Conservation (phyloP, 1,140 invertebrate species). For the Aricia agestis region DNA sequence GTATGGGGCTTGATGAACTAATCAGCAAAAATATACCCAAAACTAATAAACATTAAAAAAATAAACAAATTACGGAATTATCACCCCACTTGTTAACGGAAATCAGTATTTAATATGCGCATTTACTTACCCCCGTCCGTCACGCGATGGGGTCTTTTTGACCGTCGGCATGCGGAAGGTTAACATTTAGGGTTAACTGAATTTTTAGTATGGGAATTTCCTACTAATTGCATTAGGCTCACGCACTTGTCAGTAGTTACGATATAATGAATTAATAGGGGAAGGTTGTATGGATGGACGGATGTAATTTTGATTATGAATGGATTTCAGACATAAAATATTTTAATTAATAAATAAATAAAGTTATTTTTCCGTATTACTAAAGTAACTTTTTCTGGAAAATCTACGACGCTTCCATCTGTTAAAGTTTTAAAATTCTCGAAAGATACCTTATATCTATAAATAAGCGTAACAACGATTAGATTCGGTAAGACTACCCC, state of each 20-base stretch:
- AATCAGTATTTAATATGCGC: conserved; percentile 25
- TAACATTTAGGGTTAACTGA: conserved; percentile 14
- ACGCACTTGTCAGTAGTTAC: background rate
- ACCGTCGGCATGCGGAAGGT: conserved; percentile 21
- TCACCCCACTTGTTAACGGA: conserved; percentile 24
- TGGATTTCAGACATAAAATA: too few relatives aligned
- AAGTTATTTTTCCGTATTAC: too few relatives aligned
- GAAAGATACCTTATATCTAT: too few relatives aligned
- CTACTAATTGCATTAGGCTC: conserved; percentile 7
- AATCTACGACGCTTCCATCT: too few relatives aligned
- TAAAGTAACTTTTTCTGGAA: too few relatives aligned
- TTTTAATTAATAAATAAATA: too few relatives aligned
- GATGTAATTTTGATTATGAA: too few relatives aligned
- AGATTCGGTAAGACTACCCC: too few relatives aligned
- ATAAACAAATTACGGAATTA: conserved; percentile 12
- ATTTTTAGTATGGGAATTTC: conserved; percentile 17
- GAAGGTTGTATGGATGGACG: background rate
- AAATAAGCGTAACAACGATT: too few relatives aligned
- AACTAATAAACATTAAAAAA: background rate
- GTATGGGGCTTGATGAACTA: too few relatives aligned
- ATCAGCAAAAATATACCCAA: background rate
- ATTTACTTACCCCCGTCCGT: conserved; percentile 12
- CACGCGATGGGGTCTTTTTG: conserved; percentile 19
- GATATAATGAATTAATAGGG: background rate
- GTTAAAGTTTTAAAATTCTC: too few relatives aligned